Percentiles rank a stretch among this genome's conserved stretches.
phyloP scores from a whole-genome alignment of 2,113 vertebrate species.

The Proterorhinus semilunaris region DNA sequence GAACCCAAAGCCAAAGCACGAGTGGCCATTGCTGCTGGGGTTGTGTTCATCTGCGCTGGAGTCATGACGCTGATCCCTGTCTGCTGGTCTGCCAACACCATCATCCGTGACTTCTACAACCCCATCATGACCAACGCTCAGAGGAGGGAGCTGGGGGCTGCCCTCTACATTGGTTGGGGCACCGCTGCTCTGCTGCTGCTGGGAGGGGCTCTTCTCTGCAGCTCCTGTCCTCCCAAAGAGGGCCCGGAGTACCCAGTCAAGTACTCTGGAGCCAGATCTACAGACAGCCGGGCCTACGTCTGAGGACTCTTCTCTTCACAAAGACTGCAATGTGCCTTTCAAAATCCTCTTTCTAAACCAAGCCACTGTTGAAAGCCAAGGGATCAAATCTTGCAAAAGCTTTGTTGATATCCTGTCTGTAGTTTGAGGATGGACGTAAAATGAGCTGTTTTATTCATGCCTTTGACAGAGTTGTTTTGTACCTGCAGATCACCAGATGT shows the following conservation, averaged over 20 bases:
- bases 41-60: conserved; percentile 80
- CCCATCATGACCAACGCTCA: conserved; percentile 63
- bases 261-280: conserved; percentile 64
- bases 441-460: conserved; percentile 12
- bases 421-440: conserved; percentile 16
- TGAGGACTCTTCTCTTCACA: conserved; percentile 27
- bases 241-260: conserved; percentile 75
- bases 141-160: conserved; percentile 79
- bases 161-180: conserved; percentile 90
- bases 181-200: conserved; percentile 80
- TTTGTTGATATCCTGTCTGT: not conserved
- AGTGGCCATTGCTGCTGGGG: conserved; percentile 80
- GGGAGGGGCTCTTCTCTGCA: conserved; percentile 86
- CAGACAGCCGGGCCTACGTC: conserved; percentile 70
- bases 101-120: conserved; percentile 90
- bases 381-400: not conserved
- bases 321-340: conserved; percentile 25
- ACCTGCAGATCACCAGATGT: not conserved
- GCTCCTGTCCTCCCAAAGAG: conserved; percentile 80
- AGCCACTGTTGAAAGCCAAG: not conserved
- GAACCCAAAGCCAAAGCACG: conserved; percentile 75
- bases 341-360: conserved; percentile 2
- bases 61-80: conserved; percentile 83
- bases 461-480: conserved; percentile 3
- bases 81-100: conserved; percentile 87